Conservation (phyloP, 2,113 vertebrate species). For the Gymnarchus niloticus region DNA sequence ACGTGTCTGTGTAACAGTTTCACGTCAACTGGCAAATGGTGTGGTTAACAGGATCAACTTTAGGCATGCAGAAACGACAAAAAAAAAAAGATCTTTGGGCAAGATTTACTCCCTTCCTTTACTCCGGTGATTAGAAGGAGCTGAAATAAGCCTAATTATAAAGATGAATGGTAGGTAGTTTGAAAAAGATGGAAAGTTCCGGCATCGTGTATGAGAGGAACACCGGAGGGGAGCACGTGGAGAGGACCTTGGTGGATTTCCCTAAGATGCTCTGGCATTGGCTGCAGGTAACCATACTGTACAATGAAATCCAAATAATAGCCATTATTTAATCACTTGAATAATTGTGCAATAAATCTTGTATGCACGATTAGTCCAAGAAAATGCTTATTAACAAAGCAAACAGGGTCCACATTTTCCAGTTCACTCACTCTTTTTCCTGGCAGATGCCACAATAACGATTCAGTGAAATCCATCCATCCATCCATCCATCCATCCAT, state of each 20-base stretch:
- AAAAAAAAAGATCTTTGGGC: neutral
- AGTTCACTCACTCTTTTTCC: neutral
- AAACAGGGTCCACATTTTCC: neutral
- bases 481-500: neutral
- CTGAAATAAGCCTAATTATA: neutral
- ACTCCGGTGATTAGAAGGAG: neutral
- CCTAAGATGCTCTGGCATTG: neutral
- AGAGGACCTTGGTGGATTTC: neutral
- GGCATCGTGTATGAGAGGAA: neutral
- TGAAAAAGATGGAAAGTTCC: conserved; percentile 4
- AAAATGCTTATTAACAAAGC: neutral
- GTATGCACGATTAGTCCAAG: neutral
- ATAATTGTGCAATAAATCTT: neutral
- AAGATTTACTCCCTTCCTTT: neutral
- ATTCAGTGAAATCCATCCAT: neutral
- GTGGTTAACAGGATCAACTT: conserved; percentile 3
- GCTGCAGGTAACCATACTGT: neutral
- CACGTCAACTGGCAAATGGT: neutral
- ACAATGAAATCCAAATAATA: neutral
- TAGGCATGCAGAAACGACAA: neutral
- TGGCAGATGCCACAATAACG: neutral
- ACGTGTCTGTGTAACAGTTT: conserved; percentile 3
- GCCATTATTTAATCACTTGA: neutral
- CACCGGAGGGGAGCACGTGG: neutral
- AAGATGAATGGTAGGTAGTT: conserved; percentile 4